Evolutionary conservation across 2,888 invertebrate genomes (phyloP).

Genomic region (Protodeltote pygarga): DNA sequence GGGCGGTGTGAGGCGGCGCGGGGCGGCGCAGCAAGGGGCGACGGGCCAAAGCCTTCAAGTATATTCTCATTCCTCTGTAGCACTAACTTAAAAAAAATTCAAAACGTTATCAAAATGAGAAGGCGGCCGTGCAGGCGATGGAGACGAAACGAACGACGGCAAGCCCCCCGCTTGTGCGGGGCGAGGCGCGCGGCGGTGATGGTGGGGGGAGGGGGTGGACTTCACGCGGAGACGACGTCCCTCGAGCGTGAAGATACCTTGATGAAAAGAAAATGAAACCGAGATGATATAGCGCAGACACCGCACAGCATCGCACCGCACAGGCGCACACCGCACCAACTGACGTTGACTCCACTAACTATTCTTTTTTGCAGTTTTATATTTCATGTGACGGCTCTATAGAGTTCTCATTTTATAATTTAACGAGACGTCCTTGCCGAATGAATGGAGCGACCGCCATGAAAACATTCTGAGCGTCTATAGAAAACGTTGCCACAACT

Average conservation of each 20-base stretch:
- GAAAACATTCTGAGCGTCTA: neutral
- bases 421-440: slow-evolving; percentile 38
- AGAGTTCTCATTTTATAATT: slow-evolving; percentile 46
- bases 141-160: neutral
- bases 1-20: neutral
- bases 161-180: too few species aligned
- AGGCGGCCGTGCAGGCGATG: slow-evolving; percentile 32
- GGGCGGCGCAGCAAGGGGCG: neutral
- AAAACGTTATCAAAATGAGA: slow-evolving; percentile 66
- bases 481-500: slow-evolving; percentile 9
- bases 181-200: neutral
- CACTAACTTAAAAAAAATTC: slow-evolving; percentile 57
- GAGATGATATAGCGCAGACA: slow-evolving; percentile 54
- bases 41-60: slow-evolving; percentile 18
- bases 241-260: slow-evolving; percentile 73
- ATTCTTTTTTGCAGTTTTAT: slow-evolving; percentile 18
- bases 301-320: slow-evolving; percentile 8
- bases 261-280: slow-evolving; percentile 80
- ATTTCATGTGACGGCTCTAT: slow-evolving; percentile 25
- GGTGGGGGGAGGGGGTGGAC: slow-evolving; percentile 16
- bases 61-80: slow-evolving; percentile 46
- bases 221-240: slow-evolving; percentile 58
- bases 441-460: slow-evolving; percentile 15
- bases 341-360: slow-evolving; percentile 7
- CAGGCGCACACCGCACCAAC: slow-evolving; percentile 27